Evolutionary conservation across 2,113 vertebrate genomes (phyloP).

Genomic region (Bungarus multicinctus): DNA sequence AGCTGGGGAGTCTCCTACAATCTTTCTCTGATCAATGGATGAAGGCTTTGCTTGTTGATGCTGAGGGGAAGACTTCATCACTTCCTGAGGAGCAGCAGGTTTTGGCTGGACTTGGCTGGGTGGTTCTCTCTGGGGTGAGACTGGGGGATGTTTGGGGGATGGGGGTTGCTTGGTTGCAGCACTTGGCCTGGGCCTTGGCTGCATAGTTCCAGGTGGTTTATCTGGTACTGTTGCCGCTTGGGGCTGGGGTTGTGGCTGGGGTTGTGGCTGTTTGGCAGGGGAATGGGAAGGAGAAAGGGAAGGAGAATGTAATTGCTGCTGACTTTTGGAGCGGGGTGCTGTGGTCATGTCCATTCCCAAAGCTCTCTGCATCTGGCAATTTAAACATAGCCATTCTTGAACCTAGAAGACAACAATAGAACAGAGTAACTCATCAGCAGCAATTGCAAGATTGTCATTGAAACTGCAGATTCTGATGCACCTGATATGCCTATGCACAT

Average conservation of each 20-base stretch:
- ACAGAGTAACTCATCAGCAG: background rate
- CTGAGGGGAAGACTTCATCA: slow-evolving; percentile 76
- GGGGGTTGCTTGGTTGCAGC: slow-evolving; percentile 49
- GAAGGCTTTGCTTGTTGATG: slow-evolving; percentile 74
- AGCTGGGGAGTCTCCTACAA: slow-evolving; percentile 73
- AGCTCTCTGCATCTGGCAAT: slow-evolving; percentile 99
- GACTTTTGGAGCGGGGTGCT: slow-evolving; percentile 94
- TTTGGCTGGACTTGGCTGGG: slow-evolving; percentile 69
- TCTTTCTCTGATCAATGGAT: slow-evolving; percentile 82
- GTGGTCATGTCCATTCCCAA: slow-evolving; percentile 99
- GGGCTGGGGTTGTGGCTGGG: slow-evolving; percentile 32
- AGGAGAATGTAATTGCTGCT: slow-evolving; percentile 93
- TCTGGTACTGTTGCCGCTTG: slow-evolving; percentile 58
- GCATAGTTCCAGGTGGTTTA: slow-evolving; percentile 38
- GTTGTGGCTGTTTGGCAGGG: slow-evolving; percentile 73
- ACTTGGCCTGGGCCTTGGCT: slow-evolving; percentile 30
- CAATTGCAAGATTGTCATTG: background rate
- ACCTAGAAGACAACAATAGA: slow-evolving; percentile 76
- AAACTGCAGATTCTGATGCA: fast-evolving
- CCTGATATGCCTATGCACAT: background rate
- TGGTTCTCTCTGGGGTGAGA: slow-evolving; percentile 58
- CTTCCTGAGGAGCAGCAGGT: slow-evolving; percentile 79
- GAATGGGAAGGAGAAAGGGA: slow-evolving; percentile 75
- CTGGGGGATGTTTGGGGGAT: slow-evolving; percentile 67
- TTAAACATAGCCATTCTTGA: slow-evolving; percentile 97